phyloP scores from a whole-genome alignment of 2,888 invertebrate species.

The Sarcophaga variegata region DNA sequence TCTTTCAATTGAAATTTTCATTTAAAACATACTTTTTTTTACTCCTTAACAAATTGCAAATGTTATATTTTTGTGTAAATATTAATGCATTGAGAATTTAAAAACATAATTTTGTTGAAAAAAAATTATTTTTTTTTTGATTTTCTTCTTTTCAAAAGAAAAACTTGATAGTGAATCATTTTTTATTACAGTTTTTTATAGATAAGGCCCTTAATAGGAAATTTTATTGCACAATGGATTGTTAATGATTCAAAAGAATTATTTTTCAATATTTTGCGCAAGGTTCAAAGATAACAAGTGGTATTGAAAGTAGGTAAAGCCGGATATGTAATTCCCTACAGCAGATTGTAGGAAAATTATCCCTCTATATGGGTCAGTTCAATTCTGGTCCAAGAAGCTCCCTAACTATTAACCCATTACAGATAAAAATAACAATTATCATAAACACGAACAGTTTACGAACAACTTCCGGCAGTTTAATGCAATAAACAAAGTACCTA shows the following conservation, averaged over 20 bases:
- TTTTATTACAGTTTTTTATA: not conserved
- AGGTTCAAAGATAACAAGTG: not conserved
- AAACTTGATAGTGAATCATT: not conserved
- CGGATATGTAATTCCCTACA: not conserved
- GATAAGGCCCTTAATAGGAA: not conserved
- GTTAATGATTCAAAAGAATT: not conserved
- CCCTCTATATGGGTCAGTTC: no score
- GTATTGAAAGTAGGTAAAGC: not conserved
- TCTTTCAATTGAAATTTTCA: not conserved
- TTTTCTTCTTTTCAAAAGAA: not conserved
- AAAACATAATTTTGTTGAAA: no score
- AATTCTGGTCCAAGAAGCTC: no score
- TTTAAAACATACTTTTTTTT: not conserved
- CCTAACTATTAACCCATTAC: no score
- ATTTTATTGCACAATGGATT: conserved; percentile 5
- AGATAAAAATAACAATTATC: no score
- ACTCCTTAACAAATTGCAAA: not conserved
- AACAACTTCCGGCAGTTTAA: no score
- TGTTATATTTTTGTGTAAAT: not conserved
- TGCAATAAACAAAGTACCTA: no score
- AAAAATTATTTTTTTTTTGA: no score
- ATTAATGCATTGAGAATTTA: no score
- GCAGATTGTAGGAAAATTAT: no score
- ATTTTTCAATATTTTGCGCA: not conserved
- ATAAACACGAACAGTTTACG: no score